Evolutionary conservation across 2,797 vertebrate genomes (phyloP), one percentile per base, ranked within the genome.

Genomic region (Pipistrellus kuhlii): DNA sequence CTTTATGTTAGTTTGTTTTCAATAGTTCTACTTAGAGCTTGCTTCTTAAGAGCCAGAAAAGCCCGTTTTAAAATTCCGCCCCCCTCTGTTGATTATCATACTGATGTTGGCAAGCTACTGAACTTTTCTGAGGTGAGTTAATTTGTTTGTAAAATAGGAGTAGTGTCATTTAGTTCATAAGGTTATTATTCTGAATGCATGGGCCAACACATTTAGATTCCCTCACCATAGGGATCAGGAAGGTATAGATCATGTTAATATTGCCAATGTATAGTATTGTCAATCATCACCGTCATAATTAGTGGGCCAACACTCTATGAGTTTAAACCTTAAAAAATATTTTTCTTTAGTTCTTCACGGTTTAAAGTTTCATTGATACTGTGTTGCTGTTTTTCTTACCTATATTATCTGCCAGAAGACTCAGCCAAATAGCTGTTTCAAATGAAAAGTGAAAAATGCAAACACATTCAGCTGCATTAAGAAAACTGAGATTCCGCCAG

Each of bases 1-100:
- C 48, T 48, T 82, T 86, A 68, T n/a, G 44, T 71, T 81, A 68
- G 25, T 73, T 66, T 81, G n/a, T 81, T 53, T 82, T 81, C 75
- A 46, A 35, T 27, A 23, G 20, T 82, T 66, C 68, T 68, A 87
- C 35, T 48, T 86, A 55, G 8, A 57, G 21, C 20, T 82, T 32
- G 7, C 25, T 85, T 46, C 30, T 41, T 68, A 68, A 32, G 48
- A 86, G 48, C 21, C 44, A 94, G 48, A 73, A 71, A 93, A 89
- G 10, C 10, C 25, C 32, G 6, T 82, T 41, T 27, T 25, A 12
- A n/a, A 6, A 1, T 18, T 17, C 66, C 13, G n/a, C n/a, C 38
- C 55, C 30, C n/a, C 7, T 48, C 20, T 41, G 5, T 32, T 93
- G n/a, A 75, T 83, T 76, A 72, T 44, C 57, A 48, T 53, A 48